phyloP scores from a whole-genome alignment of 1,140 invertebrate species.

The Aricia agestis region DNA sequence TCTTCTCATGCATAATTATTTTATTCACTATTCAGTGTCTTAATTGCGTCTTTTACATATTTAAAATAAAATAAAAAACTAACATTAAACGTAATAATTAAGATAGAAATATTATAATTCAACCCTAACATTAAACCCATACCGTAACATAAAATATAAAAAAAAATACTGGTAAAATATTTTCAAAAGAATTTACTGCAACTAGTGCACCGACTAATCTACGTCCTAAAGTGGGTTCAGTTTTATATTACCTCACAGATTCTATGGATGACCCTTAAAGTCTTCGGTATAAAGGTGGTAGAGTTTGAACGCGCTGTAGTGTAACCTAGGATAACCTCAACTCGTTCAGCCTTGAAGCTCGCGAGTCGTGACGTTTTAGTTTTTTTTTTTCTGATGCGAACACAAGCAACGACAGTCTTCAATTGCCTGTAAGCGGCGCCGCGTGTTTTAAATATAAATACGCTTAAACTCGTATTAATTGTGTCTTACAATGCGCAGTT shows the following conservation, averaged over 20 bases:
- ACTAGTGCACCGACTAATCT: background rate
- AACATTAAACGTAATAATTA: no score
- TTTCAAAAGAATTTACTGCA: no score
- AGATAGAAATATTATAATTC: background rate
- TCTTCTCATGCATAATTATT: background rate
- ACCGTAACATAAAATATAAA: background rate
- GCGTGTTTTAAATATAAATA: conserved; percentile 27
- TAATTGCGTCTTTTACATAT: background rate
- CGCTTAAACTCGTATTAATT: background rate
- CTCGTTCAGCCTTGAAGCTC: conserved; percentile 50
- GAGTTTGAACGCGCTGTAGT: no score
- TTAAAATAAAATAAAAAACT: no score
- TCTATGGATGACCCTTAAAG: no score
- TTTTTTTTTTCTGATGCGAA: conserved; percentile 17
- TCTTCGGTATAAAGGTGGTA: no score
- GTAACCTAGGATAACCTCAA: conserved; percentile 9
- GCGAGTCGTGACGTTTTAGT: conserved; percentile 51
- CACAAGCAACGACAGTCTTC: conserved; percentile 35
- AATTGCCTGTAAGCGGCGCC: conserved; percentile 37
- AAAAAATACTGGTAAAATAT: background rate
- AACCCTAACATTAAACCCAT: background rate
- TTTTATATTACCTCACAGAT: no score
- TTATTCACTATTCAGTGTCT: background rate
- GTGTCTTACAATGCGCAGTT: conserved; percentile 19
- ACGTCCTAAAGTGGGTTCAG: no score